phyloP scores from a whole-genome alignment of 2,888 invertebrate genomes.

The Limnephilus lunatus region DNA sequence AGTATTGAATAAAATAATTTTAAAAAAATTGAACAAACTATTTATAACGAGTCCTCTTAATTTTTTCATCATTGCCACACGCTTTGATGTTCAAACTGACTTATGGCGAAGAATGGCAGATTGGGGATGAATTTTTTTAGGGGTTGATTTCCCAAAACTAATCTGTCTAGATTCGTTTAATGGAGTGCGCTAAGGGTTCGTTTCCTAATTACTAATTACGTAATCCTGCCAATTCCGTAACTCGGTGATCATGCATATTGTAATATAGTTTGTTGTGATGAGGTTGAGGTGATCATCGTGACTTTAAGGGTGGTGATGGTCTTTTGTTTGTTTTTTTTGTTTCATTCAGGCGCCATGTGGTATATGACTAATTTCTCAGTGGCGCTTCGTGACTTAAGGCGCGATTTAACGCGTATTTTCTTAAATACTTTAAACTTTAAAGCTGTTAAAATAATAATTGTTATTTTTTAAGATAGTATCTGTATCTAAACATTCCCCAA shows the following conservation, averaged over 20 bases:
- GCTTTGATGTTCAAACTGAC: neutral
- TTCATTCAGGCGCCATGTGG: conserved; percentile 16
- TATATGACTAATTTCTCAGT: conserved; percentile 7
- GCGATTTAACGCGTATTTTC: too few species aligned
- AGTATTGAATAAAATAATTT: too few species aligned
- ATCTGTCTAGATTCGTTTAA: neutral
- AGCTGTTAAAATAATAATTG: too few species aligned
- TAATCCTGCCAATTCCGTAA: neutral
- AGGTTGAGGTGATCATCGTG: neutral
- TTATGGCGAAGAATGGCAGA: neutral
- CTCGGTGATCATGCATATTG: neutral
- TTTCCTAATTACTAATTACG: neutral
- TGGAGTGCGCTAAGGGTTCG: neutral
- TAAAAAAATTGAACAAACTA: too few species aligned
- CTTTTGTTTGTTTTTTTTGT: neutral
- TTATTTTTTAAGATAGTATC: too few species aligned
- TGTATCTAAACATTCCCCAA: too few species aligned
- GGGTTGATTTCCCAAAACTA: neutral
- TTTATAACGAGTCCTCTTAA: neutral
- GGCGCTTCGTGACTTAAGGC: neutral
- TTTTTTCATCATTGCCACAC: neutral
- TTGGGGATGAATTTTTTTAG: neutral
- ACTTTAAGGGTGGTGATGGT: neutral
- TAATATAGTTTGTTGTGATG: neutral
- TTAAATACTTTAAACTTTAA: too few species aligned